Evolutionary conservation across 2,113 vertebrate genomes (phyloP), one percentile per base, ranked within the genome.

Genomic region (Hiodon tergisus): DNA sequence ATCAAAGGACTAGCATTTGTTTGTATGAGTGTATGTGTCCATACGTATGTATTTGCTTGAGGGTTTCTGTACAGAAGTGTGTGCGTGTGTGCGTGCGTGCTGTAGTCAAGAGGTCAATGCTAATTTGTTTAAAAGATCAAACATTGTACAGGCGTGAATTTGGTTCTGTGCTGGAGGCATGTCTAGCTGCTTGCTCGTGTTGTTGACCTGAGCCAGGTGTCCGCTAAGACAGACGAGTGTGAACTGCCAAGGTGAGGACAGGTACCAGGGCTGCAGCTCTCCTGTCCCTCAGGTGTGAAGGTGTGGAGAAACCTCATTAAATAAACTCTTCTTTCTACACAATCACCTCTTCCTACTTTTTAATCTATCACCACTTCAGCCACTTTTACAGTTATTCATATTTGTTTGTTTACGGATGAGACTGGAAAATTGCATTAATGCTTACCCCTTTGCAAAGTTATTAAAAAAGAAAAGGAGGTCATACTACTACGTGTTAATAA

Each of bases 191-290:
- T 55, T 71, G 61, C 53, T 70, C 16, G 62, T 10, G 71, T 81
- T 50, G n/a, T 72, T 72, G 50, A 72, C 82, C 79, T 84, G 82
- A 85, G 79, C 82, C 84, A 80, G 46, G 68, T 67, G 10, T 47
- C 51, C 2, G 52, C 3, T 74, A 47, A 46, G 67, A 55, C 66
- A 47, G 46, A 52, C 31, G 58, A 70, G 76, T 58, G 60, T 55
- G 75, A 13, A 65, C n/a, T 5, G 9, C n/a, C 8, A 52, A 9
- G 6, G 7, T 14, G 48, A 55, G 47, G 57, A 73, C 70, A 4
- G 59, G 68, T 48, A 58, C 68, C 75, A n/a, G 59, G 66, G 69
- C 3, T 67, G 5, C 46, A 1, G 48, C 76, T 65, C 14, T 17
- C 54, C 53, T 62, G 65, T 71, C 48, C 13, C 65, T 55, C 16